phyloP scores from a whole-genome alignment of 2,797 vertebrate species.

The Otus scops region DNA sequence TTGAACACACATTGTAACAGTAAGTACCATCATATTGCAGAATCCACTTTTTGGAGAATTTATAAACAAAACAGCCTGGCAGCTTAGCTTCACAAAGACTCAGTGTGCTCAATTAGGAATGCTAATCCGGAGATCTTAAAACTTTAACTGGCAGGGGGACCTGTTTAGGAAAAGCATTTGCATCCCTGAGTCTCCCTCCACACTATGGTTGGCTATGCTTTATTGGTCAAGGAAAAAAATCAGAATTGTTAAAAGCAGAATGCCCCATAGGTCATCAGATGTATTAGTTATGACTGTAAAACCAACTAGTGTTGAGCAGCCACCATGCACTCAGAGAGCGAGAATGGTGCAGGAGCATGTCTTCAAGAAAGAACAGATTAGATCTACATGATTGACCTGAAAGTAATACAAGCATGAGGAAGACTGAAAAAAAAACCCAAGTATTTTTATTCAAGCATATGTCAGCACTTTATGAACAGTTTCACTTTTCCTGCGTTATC shows the following conservation, averaged over 20 bases:
- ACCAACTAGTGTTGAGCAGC: rapidly evolving
- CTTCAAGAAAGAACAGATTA: background rate
- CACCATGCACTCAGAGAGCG: background rate
- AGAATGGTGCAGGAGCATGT: too few relatives aligned
- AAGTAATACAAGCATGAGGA: background rate
- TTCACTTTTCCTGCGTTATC: conserved; percentile 15
- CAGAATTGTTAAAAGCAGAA: background rate
- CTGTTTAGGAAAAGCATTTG: background rate
- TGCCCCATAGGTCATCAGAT: background rate
- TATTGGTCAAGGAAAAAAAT: background rate
- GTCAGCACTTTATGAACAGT: background rate
- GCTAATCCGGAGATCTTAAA: background rate
- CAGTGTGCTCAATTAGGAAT: background rate
- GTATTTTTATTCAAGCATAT: background rate
- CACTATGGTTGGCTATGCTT: rapidly evolving
- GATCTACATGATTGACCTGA: background rate
- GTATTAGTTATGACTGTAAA: background rate
- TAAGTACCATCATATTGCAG: background rate
- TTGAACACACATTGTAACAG: background rate
- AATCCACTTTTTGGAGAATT: background rate
- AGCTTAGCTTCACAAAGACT: background rate
- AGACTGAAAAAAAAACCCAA: background rate
- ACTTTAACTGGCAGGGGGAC: background rate
- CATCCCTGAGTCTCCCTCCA: background rate
- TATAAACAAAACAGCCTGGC: background rate